Evolutionary conservation across 1,140 invertebrate genomes (phyloP), one percentile per base, ranked within the genome.

Genomic region (Drosophila kanapiae): DNA sequence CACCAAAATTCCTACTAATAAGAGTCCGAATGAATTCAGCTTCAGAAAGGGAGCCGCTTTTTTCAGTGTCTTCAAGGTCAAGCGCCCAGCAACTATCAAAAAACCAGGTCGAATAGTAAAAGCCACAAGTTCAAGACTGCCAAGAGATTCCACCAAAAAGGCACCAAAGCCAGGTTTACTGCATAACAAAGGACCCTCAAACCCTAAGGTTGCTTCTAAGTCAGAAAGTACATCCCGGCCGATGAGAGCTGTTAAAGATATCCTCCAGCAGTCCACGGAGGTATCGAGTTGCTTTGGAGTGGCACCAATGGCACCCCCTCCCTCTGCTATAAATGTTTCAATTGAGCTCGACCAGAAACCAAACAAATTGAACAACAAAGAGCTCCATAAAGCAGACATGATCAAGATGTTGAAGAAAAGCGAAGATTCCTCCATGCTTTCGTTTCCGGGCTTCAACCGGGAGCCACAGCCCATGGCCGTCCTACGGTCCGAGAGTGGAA

Each of bases 401-500:
- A 49, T 23, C 13, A 14, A 13, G 11, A 9, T 5, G 1, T 23
- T 6, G n/a, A 16, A 16, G 6, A 38, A 10, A 31, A 27, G 4
- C 16, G 43, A 27, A 23, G 23, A 23, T 0, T 27, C 9, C 1
- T 54, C 51, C 16, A 9, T 3, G 29, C 29, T 13, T 13, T 18
- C 6, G 45, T 91, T 78, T 64, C 91, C 91, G 0, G 71, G 79
- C n/a, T 91, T 82, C 60, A 70, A 16, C 13, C 56, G 67, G 4
- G 31, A 49, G 37, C 81, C 91, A 0, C 53, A 88, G 10, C 48
- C 61, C 33, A 31, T 92, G 76, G 86, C 91, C 6, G 75, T 92
- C n/a, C 75, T 59, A 5, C 91, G 82, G 13, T 91, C 90, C 16
- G 81, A 91, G n/a, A 91, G 84, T 40, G 90, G 90, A 14, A 88